Percentiles rank a stretch among this genome's conserved stretches.
phyloP scores from a whole-genome alignment of 2,888 invertebrate genomes.

The Eutolmus rufibarbis region DNA sequence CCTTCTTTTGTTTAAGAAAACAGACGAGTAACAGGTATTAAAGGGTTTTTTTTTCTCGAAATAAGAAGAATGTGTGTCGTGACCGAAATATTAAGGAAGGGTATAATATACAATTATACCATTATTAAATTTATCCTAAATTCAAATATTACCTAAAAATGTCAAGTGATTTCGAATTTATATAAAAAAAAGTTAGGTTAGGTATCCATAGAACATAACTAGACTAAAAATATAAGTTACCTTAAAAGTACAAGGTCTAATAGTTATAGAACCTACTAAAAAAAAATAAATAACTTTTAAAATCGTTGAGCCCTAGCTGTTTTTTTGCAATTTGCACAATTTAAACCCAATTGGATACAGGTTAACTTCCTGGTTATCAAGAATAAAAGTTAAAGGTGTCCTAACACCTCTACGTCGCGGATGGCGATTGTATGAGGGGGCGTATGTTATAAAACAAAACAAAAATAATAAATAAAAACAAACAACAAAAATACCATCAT shows the following conservation, averaged over 20 bases:
- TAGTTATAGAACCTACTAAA: too few relatives aligned
- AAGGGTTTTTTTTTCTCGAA: neutral
- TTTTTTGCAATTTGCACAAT: neutral
- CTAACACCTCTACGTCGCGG: neutral
- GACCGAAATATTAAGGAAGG: neutral
- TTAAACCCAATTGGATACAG: neutral
- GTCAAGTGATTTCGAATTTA: too few relatives aligned
- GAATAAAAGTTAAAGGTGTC: neutral
- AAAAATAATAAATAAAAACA: neutral
- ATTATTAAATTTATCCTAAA: too few relatives aligned
- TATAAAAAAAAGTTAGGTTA: too few relatives aligned
- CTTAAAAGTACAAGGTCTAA: too few relatives aligned
- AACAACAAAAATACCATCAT: neutral
- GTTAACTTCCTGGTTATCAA: neutral
- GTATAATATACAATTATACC: too few relatives aligned
- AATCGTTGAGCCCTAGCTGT: neutral
- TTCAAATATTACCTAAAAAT: too few relatives aligned
- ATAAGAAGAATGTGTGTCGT: neutral
- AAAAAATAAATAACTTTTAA: too few relatives aligned
- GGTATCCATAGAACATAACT: too few relatives aligned
- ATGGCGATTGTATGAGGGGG: neutral
- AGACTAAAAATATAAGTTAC: too few relatives aligned
- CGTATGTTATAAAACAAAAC: too few relatives aligned
- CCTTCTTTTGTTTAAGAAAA: neutral
- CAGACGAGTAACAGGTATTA: neutral